phyloP scores from a whole-genome alignment of 1,140 invertebrate species.

The Aricia agestis region DNA sequence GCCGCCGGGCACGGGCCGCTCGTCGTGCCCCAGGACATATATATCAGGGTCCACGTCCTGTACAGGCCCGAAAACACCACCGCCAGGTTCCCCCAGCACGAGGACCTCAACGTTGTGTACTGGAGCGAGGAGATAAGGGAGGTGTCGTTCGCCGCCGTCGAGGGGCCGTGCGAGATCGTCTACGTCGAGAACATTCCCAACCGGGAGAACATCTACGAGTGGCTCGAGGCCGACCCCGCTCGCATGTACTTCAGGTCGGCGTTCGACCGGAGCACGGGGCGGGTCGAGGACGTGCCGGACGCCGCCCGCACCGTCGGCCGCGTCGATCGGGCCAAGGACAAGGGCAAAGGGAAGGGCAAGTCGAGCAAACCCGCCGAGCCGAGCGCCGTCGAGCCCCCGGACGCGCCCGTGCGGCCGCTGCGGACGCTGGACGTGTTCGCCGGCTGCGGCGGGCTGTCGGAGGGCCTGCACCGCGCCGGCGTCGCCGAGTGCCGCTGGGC shows the following conservation, averaged over 20 bases:
- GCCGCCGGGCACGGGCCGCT: constrained; percentile 72
- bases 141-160: constrained; percentile 60
- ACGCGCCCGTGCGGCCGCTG: constrained; percentile 73
- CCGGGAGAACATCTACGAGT: constrained; percentile 75
- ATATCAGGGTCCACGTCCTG: constrained; percentile 82
- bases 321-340: constrained; percentile 79
- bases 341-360: constrained; percentile 85
- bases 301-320: constrained; percentile 78
- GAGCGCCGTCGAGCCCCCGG: constrained; percentile 41
- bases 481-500: constrained; percentile 86
- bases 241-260: constrained; percentile 87
- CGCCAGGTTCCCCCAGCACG: constrained; percentile 77
- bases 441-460: constrained; percentile 88
- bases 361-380: constrained; percentile 67
- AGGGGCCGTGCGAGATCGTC: constrained; percentile 56
- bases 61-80: constrained; percentile 88
- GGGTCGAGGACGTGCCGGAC: constrained; percentile 80
- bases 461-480: constrained; percentile 84
- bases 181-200: constrained; percentile 63
- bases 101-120: constrained; percentile 86
- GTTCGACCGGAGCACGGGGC: constrained; percentile 79
- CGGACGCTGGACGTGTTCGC: constrained; percentile 90
- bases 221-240: constrained; percentile 80
- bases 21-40: constrained; percentile 78
- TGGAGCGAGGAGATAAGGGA: constrained; percentile 85